Conservation (phyloP, 92 coral and sea anemone species). For the Blastomussa wellsi region DNA sequence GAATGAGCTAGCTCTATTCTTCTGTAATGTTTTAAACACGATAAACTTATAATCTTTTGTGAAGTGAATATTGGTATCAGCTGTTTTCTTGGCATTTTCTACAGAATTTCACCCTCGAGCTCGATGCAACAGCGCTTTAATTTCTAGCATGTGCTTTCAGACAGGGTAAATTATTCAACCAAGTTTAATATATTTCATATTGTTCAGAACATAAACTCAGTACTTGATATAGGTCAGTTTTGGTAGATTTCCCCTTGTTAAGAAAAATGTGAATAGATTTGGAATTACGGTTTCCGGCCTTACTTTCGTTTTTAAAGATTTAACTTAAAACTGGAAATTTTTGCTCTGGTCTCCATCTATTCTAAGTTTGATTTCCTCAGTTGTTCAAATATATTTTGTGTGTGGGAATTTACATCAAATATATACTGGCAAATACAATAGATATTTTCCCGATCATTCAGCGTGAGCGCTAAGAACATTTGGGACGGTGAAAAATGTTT, state of each 20-base stretch:
- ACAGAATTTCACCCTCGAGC: background rate
- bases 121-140: background rate
- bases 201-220: background rate
- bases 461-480: background rate
- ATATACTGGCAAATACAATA: background rate
- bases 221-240: background rate
- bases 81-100: background rate
- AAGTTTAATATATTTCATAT: background rate
- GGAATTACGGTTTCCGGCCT: background rate
- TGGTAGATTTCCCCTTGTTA: background rate
- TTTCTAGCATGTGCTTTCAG: background rate
- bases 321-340: background rate
- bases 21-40: background rate
- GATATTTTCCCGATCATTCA: background rate
- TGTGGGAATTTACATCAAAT: background rate
- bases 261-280: background rate
- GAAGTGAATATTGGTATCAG: background rate
- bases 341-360: background rate
- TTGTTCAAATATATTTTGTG: background rate
- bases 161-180: background rate
- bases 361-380: background rate
- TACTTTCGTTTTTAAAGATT: background rate
- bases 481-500: background rate
- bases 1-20: background rate
- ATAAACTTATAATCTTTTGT: background rate